phyloP scores from a whole-genome alignment of 2,888 invertebrate species.

The Caenorhabditis auriculariae region DNA sequence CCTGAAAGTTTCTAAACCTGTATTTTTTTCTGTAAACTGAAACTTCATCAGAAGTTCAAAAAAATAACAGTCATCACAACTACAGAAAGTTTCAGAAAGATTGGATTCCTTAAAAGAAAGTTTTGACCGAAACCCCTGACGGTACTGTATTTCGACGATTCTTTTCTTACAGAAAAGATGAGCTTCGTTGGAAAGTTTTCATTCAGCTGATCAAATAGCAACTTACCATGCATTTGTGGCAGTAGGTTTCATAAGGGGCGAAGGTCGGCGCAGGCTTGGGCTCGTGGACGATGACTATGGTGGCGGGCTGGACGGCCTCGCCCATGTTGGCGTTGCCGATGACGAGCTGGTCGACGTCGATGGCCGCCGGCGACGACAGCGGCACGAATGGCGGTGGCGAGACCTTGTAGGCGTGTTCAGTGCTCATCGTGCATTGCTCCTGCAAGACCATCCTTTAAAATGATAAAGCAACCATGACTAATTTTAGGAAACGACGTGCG shows the following conservation, averaged over 20 bases:
- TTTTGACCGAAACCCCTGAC: too few species aligned
- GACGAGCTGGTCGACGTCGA: constrained; percentile 22
- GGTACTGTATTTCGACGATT: not conserved
- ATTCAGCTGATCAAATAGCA: not conserved
- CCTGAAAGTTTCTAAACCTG: too few species aligned
- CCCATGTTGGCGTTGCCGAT: too few species aligned
- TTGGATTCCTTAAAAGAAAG: too few species aligned
- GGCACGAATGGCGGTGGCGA: constrained; percentile 47
- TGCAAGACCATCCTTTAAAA: constrained; percentile 4
- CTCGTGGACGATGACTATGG: constrained; percentile 29
- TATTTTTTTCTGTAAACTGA: too few species aligned
- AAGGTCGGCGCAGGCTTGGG: constrained; percentile 40
- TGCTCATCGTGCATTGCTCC: constrained; percentile 19
- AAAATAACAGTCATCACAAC: too few species aligned
- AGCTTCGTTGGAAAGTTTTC: not conserved
- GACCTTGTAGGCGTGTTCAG: constrained; percentile 34
- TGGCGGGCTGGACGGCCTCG: too few species aligned
- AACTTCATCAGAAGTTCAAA: too few species aligned
- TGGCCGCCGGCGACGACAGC: constrained; percentile 24
- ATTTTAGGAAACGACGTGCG: too few species aligned
- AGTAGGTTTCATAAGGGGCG: constrained; percentile 36
- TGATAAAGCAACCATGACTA: too few species aligned
- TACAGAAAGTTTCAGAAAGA: too few species aligned
- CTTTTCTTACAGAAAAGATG: not conserved
- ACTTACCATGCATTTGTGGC: constrained; percentile 42